phyloP scores from a whole-genome alignment of 1,140 invertebrate species.

The Anthonomus grandis region DNA sequence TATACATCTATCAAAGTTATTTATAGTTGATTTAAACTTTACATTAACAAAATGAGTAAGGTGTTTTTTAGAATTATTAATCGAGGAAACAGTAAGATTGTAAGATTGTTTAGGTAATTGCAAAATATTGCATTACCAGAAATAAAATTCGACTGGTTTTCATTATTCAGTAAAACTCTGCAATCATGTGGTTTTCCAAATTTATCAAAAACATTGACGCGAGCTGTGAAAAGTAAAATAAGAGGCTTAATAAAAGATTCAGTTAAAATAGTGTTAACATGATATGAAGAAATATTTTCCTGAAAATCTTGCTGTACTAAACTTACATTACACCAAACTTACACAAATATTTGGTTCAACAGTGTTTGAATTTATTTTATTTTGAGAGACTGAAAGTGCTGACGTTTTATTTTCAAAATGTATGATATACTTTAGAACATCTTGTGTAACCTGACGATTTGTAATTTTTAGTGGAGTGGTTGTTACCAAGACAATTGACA shows the following conservation, averaged over 20 bases:
- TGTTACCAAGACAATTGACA: conserved; percentile 22
- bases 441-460: conserved; percentile 20
- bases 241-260: neutral
- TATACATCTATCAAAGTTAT: neutral
- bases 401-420: conserved; percentile 13
- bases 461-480: conserved; percentile 20
- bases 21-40: conserved; percentile 13
- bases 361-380: neutral
- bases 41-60: conserved; percentile 1
- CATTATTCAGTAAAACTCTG: conserved; percentile 24
- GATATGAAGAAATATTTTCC: neutral
- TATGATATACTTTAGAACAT: conserved; percentile 23
- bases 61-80: neutral
- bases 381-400: neutral
- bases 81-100: conserved; percentile 4
- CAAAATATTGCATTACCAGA: conserved; percentile 1
- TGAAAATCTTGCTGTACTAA: too few species aligned
- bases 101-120: neutral
- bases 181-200: conserved; percentile 1
- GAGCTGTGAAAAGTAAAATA: conserved; percentile 23
- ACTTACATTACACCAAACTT: too few species aligned
- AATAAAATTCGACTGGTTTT: conserved; percentile 20
- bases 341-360: neutral
- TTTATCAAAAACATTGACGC: conserved; percentile 11
- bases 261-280: conserved; percentile 6